A percentile compares a stretch with the other conserved stretches of the same genome.
phyloP scores from a whole-genome alignment of 2,888 invertebrate species.

The Nasonia oneida region DNA sequence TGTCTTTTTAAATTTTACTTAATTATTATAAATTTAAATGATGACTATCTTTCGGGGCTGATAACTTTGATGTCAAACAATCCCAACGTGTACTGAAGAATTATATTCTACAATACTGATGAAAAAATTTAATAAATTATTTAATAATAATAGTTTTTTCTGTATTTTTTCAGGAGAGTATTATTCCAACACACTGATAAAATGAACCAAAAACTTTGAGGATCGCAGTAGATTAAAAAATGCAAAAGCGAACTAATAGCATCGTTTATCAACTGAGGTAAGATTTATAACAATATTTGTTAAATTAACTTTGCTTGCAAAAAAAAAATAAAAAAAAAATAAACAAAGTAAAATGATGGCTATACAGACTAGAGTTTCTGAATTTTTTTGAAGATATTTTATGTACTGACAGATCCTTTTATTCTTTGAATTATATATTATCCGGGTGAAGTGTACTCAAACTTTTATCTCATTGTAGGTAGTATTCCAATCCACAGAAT shows the following conservation, averaged over 20 bases:
- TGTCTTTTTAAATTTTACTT: background rate
- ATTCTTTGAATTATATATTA: background rate
- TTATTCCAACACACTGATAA: no score
- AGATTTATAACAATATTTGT: background rate
- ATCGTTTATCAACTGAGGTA: background rate
- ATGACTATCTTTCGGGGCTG: slow-evolving; percentile 62
- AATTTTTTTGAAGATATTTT: slow-evolving; percentile 50
- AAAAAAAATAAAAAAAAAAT: background rate
- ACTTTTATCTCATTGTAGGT: no score
- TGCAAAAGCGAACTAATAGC: no score
- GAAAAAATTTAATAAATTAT: no score
- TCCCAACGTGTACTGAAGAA: slow-evolving; percentile 66
- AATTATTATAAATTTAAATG: slow-evolving; percentile 29
- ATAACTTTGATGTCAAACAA: slow-evolving; percentile 56
- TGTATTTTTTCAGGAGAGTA: no score
- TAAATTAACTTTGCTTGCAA: background rate
- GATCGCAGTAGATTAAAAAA: no score
- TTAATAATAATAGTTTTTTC: no score
- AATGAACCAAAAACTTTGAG: no score
- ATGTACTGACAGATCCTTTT: background rate
- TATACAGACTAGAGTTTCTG: slow-evolving; percentile 61
- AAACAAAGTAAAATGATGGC: slow-evolving; percentile 41
- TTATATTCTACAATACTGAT: background rate
- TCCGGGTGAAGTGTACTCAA: no score
- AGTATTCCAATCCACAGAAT: no score